phyloP scores from a whole-genome alignment of 2,888 invertebrate genomes.

The Hydrotaea cyrtoneurina region DNA sequence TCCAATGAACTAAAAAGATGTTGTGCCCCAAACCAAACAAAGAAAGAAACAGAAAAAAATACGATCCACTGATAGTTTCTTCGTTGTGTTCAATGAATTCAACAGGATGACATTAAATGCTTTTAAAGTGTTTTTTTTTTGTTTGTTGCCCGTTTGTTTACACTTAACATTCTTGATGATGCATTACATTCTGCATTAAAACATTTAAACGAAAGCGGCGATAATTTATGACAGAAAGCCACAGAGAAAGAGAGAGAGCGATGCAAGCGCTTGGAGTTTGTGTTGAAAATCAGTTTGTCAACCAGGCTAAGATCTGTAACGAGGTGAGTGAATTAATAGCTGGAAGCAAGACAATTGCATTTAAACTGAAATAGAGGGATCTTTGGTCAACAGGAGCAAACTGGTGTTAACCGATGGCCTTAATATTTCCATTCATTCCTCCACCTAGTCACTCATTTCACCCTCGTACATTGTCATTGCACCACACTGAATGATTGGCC shows the following conservation, averaged over 20 bases:
- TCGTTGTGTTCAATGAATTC: conserved; percentile 40
- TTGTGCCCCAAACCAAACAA: neutral
- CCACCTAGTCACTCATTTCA: too few species aligned
- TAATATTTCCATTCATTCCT: too few species aligned
- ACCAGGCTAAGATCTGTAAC: neutral
- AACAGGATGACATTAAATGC: conserved; percentile 60
- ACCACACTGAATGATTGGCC: neutral
- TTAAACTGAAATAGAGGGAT: too few species aligned
- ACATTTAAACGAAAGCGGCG: conserved; percentile 33
- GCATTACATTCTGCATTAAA: conserved; percentile 22
- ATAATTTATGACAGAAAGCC: conserved; percentile 49
- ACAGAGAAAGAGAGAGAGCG: neutral
- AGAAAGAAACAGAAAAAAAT: neutral
- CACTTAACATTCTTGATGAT: conserved; percentile 27
- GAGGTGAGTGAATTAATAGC: neutral
- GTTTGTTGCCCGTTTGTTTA: conserved; percentile 3
- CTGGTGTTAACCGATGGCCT: too few species aligned
- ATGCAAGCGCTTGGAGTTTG: conserved; percentile 1
- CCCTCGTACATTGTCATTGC: too few species aligned
- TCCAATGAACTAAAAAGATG: neutral
- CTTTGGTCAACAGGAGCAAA: too few species aligned
- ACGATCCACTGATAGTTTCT: neutral
- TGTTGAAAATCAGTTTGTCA: conserved; percentile 16
- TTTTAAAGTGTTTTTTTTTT: conserved; percentile 40
- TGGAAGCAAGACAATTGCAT: too few species aligned